phyloP scores from a whole-genome alignment of 2,113 vertebrate species.

The Pygoscelis adeliae region DNA sequence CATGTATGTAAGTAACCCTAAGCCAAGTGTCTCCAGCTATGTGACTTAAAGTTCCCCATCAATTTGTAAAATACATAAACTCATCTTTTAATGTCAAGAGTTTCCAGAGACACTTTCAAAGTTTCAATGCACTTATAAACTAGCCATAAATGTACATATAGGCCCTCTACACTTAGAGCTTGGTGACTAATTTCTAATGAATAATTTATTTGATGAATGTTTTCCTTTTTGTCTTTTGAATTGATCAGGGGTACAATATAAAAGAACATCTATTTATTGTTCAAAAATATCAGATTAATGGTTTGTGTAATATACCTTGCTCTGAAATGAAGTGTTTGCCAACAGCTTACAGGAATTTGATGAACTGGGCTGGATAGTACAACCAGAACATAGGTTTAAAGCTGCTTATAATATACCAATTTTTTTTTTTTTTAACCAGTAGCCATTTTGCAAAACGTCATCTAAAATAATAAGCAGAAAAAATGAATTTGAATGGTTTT shows the following conservation, averaged over 20 bases:
- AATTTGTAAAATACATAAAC: background rate
- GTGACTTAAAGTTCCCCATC: background rate
- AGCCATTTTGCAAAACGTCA: background rate
- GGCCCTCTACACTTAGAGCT: background rate
- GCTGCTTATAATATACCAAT: background rate
- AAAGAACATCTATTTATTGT: background rate
- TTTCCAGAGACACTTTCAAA: background rate
- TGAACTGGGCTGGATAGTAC: background rate
- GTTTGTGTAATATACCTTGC: background rate
- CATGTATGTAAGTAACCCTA: background rate
- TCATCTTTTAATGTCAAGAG: background rate
- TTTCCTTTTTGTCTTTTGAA: background rate
- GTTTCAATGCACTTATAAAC: background rate
- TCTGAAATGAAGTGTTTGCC: background rate
- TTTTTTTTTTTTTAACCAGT: background rate
- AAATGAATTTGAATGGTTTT: background rate
- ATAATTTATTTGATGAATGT: background rate
- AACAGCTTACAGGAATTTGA: background rate
- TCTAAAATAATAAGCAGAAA: background rate
- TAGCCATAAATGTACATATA: background rate
- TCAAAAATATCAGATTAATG: background rate
- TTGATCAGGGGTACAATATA: background rate
- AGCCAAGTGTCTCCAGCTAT: background rate
- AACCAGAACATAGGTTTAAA: background rate
- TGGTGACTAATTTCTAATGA: background rate